Base-by-base conservation (phyloP, 2,113 vertebrate species). In the Percina caprodes region DNA sequence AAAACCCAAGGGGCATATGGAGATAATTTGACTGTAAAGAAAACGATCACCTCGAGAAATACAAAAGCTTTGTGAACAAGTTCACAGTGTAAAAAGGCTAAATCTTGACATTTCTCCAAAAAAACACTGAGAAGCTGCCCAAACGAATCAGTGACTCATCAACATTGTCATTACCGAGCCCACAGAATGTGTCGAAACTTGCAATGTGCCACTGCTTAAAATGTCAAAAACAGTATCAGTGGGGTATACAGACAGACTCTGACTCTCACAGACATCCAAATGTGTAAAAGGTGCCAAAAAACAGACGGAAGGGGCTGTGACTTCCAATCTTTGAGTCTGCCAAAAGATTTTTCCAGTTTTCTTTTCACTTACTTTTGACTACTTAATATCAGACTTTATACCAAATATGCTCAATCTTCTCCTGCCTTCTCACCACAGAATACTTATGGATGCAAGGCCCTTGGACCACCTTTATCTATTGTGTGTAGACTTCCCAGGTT, bases 101-200 rank as follows among this genome's bases (percentile, higher is more conserved):
- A 35, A 77, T 65, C n/a, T 75, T 42, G 13, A 65, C 59, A 66
- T 23, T 30, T 19, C 62, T 59, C 54, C 30, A 30, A 79, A 71
- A 69, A 49, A 15, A n/a, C 48, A 65, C 39, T 45, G 24, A 77
- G 48, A 70, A 54, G 42, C 42, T 79, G 72, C 69, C 61, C 65
- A 49, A 79, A 80, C 5, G 14, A 74, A 89, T 87, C 69, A 56
- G 73, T 63, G 61, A 85, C 70, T 87, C 86, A 89, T 86, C 83
- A 71, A 46, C 74, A 58, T 63, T 55, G 79, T 89, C 80, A 88
- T 84, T 78, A 76, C 69, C 39, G 72, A 42, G 65, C 62, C 67
- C 55, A 56, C 71, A 85, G 86, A 56, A 54, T 62, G 81, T 24
- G 59, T 66, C 76, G 55, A 26, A 10, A 80, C 70, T 69, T 59